phyloP scores from a whole-genome alignment of 2,888 invertebrate genomes.

The Sminthurinus aureus region DNA sequence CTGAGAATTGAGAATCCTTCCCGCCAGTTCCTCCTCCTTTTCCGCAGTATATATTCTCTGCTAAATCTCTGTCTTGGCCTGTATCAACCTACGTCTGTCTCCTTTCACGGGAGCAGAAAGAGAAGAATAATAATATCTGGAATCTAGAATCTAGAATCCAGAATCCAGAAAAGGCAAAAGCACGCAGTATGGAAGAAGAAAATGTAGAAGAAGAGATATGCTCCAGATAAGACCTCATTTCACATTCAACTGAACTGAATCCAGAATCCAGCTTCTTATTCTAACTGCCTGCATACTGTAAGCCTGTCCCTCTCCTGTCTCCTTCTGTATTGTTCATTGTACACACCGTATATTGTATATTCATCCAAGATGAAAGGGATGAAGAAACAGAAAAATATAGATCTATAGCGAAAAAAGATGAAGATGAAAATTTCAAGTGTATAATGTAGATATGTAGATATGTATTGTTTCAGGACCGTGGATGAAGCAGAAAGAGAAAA shows the following conservation, averaged over 20 bases:
- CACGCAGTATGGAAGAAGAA: background rate
- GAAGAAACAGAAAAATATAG: background rate
- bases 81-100: slow-evolving; percentile 33
- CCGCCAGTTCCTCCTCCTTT: background rate
- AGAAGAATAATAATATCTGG: slow-evolving; percentile 34
- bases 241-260: slow-evolving; percentile 29
- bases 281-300: background rate
- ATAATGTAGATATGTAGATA: background rate
- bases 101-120: slow-evolving; percentile 36
- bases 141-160: background rate
- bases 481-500: background rate
- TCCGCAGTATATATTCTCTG: slow-evolving; percentile 17
- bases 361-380: no score
- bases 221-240: slow-evolving; percentile 35
- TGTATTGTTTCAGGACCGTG: background rate
- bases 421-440: background rate
- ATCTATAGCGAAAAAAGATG: slow-evolving; percentile 1
- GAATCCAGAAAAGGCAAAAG: slow-evolving; percentile 18
- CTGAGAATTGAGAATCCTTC: no score
- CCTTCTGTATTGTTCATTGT: background rate
- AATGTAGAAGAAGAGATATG: background rate
- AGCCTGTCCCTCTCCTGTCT: background rate
- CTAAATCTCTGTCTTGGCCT: slow-evolving; percentile 40
- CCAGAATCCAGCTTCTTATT: background rate
- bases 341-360: no score